These are phyloP conservation scores for Physocephala rufipes DNA, from an alignment of 2,888 invertebrate species.

Conservation along the genomic window DNA sequence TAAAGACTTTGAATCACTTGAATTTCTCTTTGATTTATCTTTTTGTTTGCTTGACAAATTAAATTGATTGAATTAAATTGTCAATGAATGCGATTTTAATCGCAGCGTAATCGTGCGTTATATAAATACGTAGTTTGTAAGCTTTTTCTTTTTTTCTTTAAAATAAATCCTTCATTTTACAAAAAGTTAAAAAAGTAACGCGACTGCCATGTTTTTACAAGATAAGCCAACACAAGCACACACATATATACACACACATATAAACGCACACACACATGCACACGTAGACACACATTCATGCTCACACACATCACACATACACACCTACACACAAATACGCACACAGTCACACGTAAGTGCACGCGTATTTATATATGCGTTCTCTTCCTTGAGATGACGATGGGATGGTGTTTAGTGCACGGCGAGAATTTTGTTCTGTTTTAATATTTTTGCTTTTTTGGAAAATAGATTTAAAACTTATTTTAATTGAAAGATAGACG, in stretches of 20 bases:
- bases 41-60: not conserved
- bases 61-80: not conserved
- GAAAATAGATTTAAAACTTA: not conserved
- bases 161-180: not conserved
- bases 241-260: not conserved
- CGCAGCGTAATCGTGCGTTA: not conserved
- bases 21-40: too few relatives aligned
- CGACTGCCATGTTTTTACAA: not conserved
- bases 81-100: constrained; percentile 4
- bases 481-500: constrained; percentile 12
- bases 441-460: not conserved
- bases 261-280: not conserved
- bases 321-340: not conserved
- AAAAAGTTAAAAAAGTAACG: not conserved
- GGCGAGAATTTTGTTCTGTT: not conserved
- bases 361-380: too few relatives aligned
- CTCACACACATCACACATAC: not conserved
- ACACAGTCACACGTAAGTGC: not conserved
- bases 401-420: too few relatives aligned
- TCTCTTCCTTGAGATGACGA: too few relatives aligned
- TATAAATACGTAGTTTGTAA: too few relatives aligned
- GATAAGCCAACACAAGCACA: not conserved
- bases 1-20: too few relatives aligned
- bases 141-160: too few relatives aligned
- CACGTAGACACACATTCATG: not conserved